phyloP scores from a whole-genome alignment of 2,797 vertebrate genomes.

The Rhinophrynus dorsalis region DNA sequence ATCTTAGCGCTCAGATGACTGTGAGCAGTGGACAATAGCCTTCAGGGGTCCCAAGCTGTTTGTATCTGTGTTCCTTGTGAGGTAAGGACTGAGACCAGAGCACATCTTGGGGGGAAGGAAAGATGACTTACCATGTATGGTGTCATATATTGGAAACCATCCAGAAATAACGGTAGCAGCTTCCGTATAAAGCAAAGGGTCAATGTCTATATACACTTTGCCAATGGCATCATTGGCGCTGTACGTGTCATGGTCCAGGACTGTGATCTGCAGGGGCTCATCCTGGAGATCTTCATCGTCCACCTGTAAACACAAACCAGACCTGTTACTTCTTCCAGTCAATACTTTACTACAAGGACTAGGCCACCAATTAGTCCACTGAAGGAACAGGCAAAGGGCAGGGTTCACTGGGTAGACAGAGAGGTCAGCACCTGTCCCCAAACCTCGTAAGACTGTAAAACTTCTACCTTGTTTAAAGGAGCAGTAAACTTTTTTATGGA shows the following conservation, averaged over 20 bases:
- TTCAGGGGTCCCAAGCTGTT: no score
- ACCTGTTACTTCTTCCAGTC: background rate
- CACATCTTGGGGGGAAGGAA: no score
- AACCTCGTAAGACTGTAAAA: no score
- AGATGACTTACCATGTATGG: constrained; percentile 94
- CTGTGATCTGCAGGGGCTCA: constrained; percentile 95
- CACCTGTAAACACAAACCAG: constrained; percentile 71
- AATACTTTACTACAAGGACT: background rate
- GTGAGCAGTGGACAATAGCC: no score
- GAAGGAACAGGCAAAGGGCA: no score
- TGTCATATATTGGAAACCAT: constrained; percentile 98
- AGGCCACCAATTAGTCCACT: background rate
- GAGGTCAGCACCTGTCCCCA: no score
- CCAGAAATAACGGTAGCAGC: constrained; percentile 96
- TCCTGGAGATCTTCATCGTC: constrained; percentile 98
- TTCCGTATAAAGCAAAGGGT: constrained; percentile 90
- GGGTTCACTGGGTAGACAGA: no score
- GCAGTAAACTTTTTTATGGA: no score
- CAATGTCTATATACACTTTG: constrained; percentile 98
- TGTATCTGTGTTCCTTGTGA: no score
- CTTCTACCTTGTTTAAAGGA: no score
- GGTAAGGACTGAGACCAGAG: no score
- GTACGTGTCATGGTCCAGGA: constrained; percentile 96
- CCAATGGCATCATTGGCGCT: constrained; percentile 98
- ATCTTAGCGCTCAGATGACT: no score